Percentiles rank a stretch among this genome's conserved stretches.
phyloP scores from a whole-genome alignment of 2,797 vertebrate species.

The Pangasius larnaudii region DNA sequence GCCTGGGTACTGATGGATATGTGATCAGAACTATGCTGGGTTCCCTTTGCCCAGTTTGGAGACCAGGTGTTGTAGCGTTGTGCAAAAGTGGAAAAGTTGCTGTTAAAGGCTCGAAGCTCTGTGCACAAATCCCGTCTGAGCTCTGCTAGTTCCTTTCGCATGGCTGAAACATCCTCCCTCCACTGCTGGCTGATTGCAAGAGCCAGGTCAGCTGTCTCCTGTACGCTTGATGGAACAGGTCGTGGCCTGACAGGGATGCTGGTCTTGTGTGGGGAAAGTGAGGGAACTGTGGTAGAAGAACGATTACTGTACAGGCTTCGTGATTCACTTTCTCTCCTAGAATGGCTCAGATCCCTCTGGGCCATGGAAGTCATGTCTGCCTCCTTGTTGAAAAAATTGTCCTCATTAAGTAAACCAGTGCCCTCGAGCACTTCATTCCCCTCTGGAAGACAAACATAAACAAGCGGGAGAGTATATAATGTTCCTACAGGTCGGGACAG shows the following conservation, averaged over 20 bases:
- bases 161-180: conserved; percentile 82
- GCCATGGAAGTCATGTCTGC: conserved; percentile 75
- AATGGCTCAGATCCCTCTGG: conserved; percentile 77
- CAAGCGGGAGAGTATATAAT: conserved; percentile 71
- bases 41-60: conserved; percentile 69
- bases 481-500: conserved; percentile 75
- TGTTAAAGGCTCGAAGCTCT: conserved; percentile 82
- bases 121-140: conserved; percentile 79
- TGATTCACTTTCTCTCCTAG: conserved; percentile 75
- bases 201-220: conserved; percentile 79
- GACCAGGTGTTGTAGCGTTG: conserved; percentile 84
- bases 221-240: conserved; percentile 81
- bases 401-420: conserved; percentile 77
- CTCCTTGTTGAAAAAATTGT: conserved; percentile 76
- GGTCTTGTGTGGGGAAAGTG: conserved; percentile 75
- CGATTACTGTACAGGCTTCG: conserved; percentile 71
- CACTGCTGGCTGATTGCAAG: conserved; percentile 82
- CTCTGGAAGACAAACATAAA: conserved; percentile 86
- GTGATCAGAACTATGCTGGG: conserved; percentile 64
- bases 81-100: conserved; percentile 79
- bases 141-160: conserved; percentile 79
- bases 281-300: conserved; percentile 72
- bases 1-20: conserved; percentile 82
- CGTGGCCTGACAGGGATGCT: conserved; percentile 74
- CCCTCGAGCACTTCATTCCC: conserved; percentile 83